phyloP scores from a whole-genome alignment of 2,888 invertebrate species.

The Rhagophthalmus giganteus region DNA sequence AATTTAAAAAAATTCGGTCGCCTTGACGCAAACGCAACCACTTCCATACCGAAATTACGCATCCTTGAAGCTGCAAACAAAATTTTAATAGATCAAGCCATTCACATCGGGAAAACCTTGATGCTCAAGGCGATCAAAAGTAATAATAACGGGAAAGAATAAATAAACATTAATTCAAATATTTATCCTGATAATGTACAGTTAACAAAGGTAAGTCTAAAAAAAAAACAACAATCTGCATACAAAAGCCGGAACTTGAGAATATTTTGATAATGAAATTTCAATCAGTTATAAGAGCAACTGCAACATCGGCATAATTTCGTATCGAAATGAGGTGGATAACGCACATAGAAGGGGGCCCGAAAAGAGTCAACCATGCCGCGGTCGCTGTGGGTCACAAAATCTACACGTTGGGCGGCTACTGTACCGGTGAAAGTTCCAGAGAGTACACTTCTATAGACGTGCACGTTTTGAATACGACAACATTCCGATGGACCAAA shows the following conservation, averaged over 20 bases:
- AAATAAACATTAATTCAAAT: background rate
- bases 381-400: slow-evolving; percentile 77
- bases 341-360: slow-evolving; percentile 85
- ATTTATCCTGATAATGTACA: background rate
- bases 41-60: too few relatives aligned
- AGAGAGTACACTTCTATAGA: slow-evolving; percentile 78
- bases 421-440: slow-evolving; percentile 83
- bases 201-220: slow-evolving; percentile 2
- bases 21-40: too few relatives aligned
- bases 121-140: background rate
- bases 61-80: too few relatives aligned
- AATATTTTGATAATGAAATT: background rate
- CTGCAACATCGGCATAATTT: too few relatives aligned
- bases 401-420: slow-evolving; percentile 91
- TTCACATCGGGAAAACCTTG: too few relatives aligned
- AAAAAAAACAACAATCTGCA: background rate
- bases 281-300: too few relatives aligned
- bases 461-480: slow-evolving; percentile 80
- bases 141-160: background rate
- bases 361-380: slow-evolving; percentile 89
- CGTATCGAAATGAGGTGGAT: slow-evolving; percentile 74
- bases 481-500: slow-evolving; percentile 66
- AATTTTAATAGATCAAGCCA: too few relatives aligned
- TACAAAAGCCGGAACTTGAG: background rate
- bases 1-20: too few relatives aligned